phyloP scores from a whole-genome alignment of 53 echinoderm and acorn worm genomes.

The Holothuria leucospilota region DNA sequence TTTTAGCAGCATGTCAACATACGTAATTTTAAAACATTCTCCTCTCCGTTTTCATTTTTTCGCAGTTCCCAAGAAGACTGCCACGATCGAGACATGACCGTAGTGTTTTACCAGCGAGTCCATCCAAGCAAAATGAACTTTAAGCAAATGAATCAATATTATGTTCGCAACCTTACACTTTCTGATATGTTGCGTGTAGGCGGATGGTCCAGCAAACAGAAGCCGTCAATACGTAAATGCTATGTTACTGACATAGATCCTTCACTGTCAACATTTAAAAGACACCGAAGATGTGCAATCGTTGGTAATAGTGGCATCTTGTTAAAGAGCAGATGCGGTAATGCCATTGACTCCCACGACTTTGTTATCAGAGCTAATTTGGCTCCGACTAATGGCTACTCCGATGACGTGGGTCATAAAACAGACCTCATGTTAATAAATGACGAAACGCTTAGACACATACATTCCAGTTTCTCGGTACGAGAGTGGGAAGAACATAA shows the following conservation, averaged over 20 bases:
- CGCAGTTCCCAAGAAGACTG: not conserved
- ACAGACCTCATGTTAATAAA: constrained; percentile 2
- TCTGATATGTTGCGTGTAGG: not conserved
- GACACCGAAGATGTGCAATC: not conserved
- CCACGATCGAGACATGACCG: not conserved
- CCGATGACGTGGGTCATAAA: not conserved
- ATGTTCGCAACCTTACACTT: not conserved
- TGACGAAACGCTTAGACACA: no score
- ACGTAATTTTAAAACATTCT: no score
- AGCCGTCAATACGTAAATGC: not conserved
- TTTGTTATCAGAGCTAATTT: not conserved
- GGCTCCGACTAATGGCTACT: not conserved
- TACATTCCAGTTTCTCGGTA: not conserved
- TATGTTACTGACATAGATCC: not conserved
- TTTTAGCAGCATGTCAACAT: no score
- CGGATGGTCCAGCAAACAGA: not conserved
- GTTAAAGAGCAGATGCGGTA: not conserved
- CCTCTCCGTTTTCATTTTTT: no score
- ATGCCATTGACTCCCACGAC: not conserved
- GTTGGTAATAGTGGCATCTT: not conserved
- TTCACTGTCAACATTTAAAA: not conserved
- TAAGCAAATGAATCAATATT: no score
- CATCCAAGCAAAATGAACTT: no score
- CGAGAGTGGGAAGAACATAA: not conserved
- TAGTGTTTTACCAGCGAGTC: not conserved